Evolutionary conservation across 2,113 vertebrate genomes (phyloP).

Genomic region (Otus sunia): DNA sequence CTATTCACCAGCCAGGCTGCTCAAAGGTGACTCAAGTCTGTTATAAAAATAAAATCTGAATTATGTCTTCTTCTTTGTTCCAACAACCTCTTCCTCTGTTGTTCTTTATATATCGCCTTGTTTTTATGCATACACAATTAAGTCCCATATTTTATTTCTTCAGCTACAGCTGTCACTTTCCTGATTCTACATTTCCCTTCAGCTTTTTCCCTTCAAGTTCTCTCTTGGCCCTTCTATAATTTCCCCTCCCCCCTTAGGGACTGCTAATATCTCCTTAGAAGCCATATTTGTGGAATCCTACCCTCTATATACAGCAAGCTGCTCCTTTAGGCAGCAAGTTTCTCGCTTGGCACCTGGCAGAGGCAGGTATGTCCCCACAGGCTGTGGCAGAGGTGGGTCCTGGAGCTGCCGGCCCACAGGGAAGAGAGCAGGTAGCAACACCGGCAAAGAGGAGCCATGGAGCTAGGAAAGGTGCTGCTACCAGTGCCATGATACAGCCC

Average conservation of each 20-base stretch:
- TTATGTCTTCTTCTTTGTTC: background rate
- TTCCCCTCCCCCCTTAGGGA: background rate
- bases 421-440: background rate
- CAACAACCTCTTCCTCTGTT: background rate
- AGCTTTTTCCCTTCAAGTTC: background rate
- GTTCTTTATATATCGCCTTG: background rate
- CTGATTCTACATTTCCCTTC: background rate
- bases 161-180: background rate
- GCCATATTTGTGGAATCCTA: background rate
- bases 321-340: background rate
- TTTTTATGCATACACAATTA: background rate
- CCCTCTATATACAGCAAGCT: rapidly evolving
- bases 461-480: background rate
- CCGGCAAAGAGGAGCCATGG: background rate
- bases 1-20: background rate
- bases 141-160: background rate
- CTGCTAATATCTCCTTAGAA: background rate
- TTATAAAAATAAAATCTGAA: background rate
- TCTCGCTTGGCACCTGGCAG: background rate
- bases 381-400: rapidly evolving
- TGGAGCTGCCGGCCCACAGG: rapidly evolving
- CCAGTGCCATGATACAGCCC: background rate
- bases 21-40: background rate
- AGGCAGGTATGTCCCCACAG: background rate
- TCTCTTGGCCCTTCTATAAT: background rate